Evolutionary conservation across 2,888 invertebrate species (phyloP).

Genomic region (Plebejus anna): DNA sequence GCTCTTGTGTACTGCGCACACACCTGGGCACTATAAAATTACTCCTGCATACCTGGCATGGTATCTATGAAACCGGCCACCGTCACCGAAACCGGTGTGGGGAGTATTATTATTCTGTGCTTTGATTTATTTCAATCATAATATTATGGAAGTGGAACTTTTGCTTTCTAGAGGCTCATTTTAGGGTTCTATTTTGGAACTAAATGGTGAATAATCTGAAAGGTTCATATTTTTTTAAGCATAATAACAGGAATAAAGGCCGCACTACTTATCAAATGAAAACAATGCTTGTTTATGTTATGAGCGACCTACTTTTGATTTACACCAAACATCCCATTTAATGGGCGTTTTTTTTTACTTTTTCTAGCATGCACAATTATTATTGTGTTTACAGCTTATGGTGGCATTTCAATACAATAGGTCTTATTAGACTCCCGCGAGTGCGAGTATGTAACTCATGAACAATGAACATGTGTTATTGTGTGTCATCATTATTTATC

Average conservation of each 20-base stretch:
- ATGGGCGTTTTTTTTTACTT: neutral
- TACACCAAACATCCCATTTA: neutral
- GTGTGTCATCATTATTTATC: conserved; percentile 5
- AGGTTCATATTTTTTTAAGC: no score
- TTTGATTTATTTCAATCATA: neutral
- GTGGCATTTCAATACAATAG: neutral
- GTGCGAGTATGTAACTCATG: neutral
- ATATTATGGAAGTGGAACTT: neutral
- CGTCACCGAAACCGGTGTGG: no score
- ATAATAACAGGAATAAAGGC: neutral
- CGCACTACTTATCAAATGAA: neutral
- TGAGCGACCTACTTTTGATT: neutral
- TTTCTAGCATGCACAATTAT: neutral
- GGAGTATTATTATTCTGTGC: neutral
- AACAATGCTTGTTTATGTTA: neutral
- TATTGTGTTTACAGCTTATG: neutral
- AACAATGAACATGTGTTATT: neutral
- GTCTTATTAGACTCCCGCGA: neutral
- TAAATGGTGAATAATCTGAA: no score
- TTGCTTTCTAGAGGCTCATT: neutral
- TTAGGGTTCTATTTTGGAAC: neutral
- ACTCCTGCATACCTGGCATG: no score
- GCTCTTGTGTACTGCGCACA: no score
- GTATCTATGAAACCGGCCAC: no score
- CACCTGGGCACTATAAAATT: no score